Percentiles rank a stretch among this genome's conserved stretches.
Conservation (phyloP, 2,797 vertebrate genomes). For the Leptoclinus maculatus region DNA sequence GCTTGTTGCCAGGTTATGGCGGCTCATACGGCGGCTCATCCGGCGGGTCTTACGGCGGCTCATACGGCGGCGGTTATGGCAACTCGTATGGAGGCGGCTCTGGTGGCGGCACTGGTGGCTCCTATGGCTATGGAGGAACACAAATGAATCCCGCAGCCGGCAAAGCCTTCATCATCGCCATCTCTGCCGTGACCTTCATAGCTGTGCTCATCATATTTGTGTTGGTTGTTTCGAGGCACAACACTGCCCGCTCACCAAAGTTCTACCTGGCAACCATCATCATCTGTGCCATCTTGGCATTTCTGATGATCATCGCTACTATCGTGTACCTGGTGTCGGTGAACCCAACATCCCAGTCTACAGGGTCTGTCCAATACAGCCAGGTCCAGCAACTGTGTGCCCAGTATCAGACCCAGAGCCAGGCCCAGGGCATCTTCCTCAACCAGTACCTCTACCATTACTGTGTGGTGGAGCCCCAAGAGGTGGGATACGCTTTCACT, state of each 20-base stretch:
- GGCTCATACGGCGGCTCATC: constrained; percentile 41
- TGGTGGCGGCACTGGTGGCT: neutral
- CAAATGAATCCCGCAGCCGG: constrained; percentile 86
- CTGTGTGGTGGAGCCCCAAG: constrained; percentile 94
- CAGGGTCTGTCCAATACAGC: constrained; percentile 87
- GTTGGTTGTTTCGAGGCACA: constrained; percentile 85
- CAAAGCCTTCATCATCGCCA: constrained; percentile 91
- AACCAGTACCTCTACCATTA: constrained; percentile 96
- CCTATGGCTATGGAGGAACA: constrained; percentile 57
- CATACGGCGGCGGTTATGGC: constrained; percentile 2
- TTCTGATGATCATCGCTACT: constrained; percentile 90
- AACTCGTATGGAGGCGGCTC: neutral
- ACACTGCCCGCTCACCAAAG: constrained; percentile 77
- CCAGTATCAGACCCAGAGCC: constrained; percentile 86
- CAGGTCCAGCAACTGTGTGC: constrained; percentile 88
- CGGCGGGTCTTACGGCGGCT: constrained; percentile 16
- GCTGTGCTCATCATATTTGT: constrained; percentile 87
- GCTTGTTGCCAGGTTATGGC: constrained; percentile 67
- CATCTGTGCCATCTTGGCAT: constrained; percentile 84
- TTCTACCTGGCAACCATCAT: constrained; percentile 89
- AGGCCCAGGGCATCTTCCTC: constrained; percentile 84
- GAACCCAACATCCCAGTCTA: constrained; percentile 89
- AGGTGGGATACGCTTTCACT: constrained; percentile 80
- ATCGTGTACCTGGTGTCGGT: constrained; percentile 92
- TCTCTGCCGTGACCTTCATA: constrained; percentile 89